Evolutionary conservation across 2,797 vertebrate genomes (phyloP).

Genomic region (Lepus oiostolus): DNA sequence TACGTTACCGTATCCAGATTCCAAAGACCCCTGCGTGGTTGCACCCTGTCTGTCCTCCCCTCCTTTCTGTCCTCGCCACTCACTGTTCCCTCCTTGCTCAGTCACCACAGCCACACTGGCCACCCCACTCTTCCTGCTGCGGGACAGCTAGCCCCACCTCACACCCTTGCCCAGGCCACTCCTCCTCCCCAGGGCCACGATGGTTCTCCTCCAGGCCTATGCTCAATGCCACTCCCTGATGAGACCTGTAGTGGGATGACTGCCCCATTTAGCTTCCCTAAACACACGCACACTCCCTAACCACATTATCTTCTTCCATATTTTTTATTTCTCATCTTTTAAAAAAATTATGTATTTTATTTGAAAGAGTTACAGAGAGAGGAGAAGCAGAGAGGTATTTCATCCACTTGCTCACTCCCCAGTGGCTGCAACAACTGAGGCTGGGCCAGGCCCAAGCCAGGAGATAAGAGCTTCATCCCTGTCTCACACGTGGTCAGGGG

Average conservation of each 20-base stretch:
- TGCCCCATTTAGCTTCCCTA: too few species aligned
- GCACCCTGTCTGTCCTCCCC: neutral
- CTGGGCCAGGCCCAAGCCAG: too few species aligned
- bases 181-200: neutral
- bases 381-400: too few species aligned
- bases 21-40: fast-evolving
- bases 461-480: too few species aligned
- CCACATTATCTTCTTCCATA: neutral
- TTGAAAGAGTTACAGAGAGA: too few species aligned
- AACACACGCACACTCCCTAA: too few species aligned
- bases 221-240: neutral
- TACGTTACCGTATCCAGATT: neutral
- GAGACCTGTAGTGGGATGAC: neutral
- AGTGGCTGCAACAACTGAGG: too few species aligned
- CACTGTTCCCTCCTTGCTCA: fast-evolving
- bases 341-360: too few species aligned
- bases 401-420: too few species aligned
- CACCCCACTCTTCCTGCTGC: neutral
- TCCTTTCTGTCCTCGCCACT: neutral
- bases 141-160: too few species aligned
- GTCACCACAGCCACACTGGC: neutral
- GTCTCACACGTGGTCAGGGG: too few species aligned
- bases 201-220: neutral
- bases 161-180: neutral
- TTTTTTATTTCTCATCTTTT: neutral